Evolutionary conservation across 2,797 vertebrate species (phyloP), one percentile per base, ranked within the genome.

Genomic region (Anableps anableps): DNA sequence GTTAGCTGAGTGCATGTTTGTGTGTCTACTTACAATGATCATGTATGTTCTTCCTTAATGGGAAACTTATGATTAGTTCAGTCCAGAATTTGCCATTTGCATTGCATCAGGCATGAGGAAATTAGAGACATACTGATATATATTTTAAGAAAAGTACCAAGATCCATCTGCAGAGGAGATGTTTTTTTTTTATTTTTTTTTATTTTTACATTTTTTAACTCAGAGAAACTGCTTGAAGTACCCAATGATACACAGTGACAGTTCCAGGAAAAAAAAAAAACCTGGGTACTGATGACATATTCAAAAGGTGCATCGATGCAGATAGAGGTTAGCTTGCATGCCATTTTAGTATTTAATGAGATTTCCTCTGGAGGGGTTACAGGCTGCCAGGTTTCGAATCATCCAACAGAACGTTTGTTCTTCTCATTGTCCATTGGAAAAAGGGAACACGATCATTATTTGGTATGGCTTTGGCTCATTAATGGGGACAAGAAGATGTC

Each of bases 311-410:
- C 85, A 86, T 76, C 72, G 85, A 90, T 91, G 91, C 88, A 93
- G 89, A 90, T 91, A 83, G 86, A 88, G 91, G 90, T 92, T 91
- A 81, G 83, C 82, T 85, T 31, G 77, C 76, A 80, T 82, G 85
- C 77, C 89, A 86, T 89, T 91, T 86, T 87, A 83, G 86, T 77
- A 81, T 89, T 88, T 95, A 95, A 95, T 95, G 93, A 95, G 95
- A 93, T 91, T 91, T 93, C 88, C 82, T 92, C 88, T 85, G 83
- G 89, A 91, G 86, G 84, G 84, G 85, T 87, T 87, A 86, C 77
- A 83, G 81, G 76, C 93, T 93, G 89, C 89, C 89, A 91, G 86
- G 82, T 91, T 93, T 93, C 88, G 92, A 91, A 94, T 92, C 86
- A 92, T 89, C 90, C 81, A 75, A 85, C 86, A 74, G 55, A 75